phyloP scores from a whole-genome alignment of 2,888 invertebrate genomes.

The Anthophora plumipes region DNA sequence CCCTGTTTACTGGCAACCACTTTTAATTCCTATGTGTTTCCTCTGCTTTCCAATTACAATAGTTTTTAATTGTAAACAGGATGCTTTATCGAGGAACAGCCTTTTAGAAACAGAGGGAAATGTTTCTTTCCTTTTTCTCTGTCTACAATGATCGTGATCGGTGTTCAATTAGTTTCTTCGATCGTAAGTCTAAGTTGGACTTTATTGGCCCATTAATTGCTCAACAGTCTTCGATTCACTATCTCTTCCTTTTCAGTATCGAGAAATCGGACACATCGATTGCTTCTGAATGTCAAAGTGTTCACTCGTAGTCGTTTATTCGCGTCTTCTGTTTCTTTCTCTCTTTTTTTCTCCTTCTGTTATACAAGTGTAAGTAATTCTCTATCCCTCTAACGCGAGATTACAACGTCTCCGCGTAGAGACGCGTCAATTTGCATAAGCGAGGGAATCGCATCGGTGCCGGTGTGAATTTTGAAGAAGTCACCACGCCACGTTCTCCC shows the following conservation, averaged over 20 bases:
- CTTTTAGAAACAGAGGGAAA: not conserved
- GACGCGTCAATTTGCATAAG: slow-evolving; percentile 35
- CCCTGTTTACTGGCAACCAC: not conserved
- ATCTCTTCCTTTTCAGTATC: not conserved
- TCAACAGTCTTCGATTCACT: not conserved
- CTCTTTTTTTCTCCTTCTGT: not conserved
- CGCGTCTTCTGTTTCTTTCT: not conserved
- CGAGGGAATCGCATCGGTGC: slow-evolving; percentile 25
- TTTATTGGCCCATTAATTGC: slow-evolving; percentile 11
- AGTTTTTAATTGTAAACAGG: slow-evolving; percentile 44
- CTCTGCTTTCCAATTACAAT: slow-evolving; percentile 27
- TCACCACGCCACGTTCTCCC: not conserved
- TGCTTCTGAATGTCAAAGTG: not conserved
- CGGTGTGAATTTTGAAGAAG: slow-evolving; percentile 34
- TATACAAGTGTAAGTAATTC: slow-evolving; percentile 12
- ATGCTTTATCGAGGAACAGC: not conserved
- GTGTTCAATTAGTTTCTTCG: slow-evolving; percentile 33
- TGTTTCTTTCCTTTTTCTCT: not conserved
- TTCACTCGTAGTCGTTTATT: not conserved
- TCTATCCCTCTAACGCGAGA: slow-evolving; percentile 8
- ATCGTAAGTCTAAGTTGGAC: not conserved
- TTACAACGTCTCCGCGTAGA: not conserved
- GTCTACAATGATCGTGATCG: slow-evolving; percentile 10
- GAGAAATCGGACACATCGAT: not conserved
- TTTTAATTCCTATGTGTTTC: slow-evolving; percentile 1